A percentile compares a stretch with the other conserved stretches of the same genome.
These are phyloP conservation scores for Pygmarrhopalites habei DNA, from an alignment of 1,140 invertebrate genomes.

Conservation along the genomic window DNA sequence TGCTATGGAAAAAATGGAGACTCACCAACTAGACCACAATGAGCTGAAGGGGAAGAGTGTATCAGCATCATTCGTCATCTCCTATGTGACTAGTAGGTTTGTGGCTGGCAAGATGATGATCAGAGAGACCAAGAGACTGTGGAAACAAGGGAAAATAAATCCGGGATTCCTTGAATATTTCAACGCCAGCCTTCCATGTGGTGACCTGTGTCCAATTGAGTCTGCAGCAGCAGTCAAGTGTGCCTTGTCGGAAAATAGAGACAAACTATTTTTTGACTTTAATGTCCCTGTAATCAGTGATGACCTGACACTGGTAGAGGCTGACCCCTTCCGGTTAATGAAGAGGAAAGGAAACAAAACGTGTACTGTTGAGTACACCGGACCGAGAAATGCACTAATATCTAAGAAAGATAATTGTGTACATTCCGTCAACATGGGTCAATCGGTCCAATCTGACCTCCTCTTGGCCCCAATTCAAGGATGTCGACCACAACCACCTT, in stretches of 20 bases:
- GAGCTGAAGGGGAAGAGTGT: constrained; percentile 12
- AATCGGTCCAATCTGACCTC: not conserved
- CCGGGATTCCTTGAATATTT: constrained; percentile 16
- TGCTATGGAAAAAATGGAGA: not conserved
- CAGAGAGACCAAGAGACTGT: not conserved
- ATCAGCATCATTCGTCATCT: constrained; percentile 6
- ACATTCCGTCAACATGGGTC: not conserved
- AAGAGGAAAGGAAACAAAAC: not conserved
- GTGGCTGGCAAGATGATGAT: not conserved
- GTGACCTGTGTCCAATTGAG: constrained; percentile 1
- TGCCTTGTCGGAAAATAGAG: not conserved
- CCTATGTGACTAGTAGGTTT: constrained; percentile 9
- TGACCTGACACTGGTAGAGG: constrained; percentile 4
- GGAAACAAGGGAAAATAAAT: constrained; percentile 11
- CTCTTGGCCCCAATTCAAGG: not conserved
- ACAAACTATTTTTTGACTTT: constrained; percentile 12
- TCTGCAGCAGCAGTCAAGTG: constrained; percentile 1
- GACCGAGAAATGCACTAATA: constrained; percentile 11
- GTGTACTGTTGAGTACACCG: constrained; percentile 10
- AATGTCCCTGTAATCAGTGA: constrained; percentile 3
- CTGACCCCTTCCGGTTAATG: constrained; percentile 20
- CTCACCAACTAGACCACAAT: not conserved
- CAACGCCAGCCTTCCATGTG: constrained; percentile 17
- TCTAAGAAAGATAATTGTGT: constrained; percentile 11
- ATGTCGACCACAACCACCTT: not conserved